Evolutionary conservation across 1,140 invertebrate species (phyloP), one percentile per base, ranked within the genome.

Genomic region (Heliconius hewitsoni): DNA sequence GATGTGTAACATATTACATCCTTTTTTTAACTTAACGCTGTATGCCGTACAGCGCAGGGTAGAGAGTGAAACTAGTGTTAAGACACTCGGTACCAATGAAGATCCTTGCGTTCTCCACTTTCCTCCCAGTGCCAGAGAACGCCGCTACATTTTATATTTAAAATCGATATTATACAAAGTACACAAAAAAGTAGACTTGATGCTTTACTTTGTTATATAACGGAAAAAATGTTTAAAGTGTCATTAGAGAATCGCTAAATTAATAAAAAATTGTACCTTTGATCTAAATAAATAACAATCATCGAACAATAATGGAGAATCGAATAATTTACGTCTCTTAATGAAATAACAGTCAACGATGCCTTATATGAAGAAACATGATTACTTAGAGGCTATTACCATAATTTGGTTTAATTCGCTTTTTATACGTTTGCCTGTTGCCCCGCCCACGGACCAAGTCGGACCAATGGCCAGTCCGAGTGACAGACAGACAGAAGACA

Each of bases 341-440:
- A 30, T 46, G 11, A 66, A 66, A 66, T 66, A 66, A 66, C 60
- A 66, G 60, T 30, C 6, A 30, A 66, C 8, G 23, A 30, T 13
- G n/a, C 11, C 11, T 13, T 66, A 13, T 66, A 66, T 66, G 60
- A 66, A 30, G 60, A 27, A 27, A 30, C 60, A 66, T n/a, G 60
- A 66, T 60, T 23, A 60, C 60, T 66, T 66, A 66, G 60, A 30
- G 27, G 60, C 27, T 30, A 66, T 66, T 66, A 66, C 60, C 60
- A 66, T 66, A 76, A 76, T 60, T 76, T 76, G 52, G 52, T 23
- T 46, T 76, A 70, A 76, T 76, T 76, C 23, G 39, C 34, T 23
- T 70, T 76, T 76, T 76, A 76, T 46, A 66, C 46, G 42, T 71
- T 66, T 60, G 60, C 66, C 60, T 42, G 60, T 71, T 66, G 74